phyloP scores from a whole-genome alignment of 2,797 vertebrate species.

The Eidolon dupreanum region DNA sequence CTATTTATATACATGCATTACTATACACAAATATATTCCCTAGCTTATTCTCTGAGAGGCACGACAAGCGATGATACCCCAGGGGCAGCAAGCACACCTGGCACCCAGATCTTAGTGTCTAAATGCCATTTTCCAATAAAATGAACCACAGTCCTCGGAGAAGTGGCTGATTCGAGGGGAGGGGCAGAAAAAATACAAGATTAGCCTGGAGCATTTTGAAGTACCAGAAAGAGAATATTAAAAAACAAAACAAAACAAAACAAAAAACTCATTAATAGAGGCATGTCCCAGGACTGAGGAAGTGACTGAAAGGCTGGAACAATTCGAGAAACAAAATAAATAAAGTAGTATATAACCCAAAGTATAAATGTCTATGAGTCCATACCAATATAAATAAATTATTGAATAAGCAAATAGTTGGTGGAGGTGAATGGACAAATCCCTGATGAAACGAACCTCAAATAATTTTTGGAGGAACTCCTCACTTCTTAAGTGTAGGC shows the following conservation, averaged over 20 bases:
- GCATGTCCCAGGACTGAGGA: not conserved
- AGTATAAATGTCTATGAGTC: not conserved
- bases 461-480: not conserved
- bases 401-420: not conserved
- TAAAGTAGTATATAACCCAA: not conserved
- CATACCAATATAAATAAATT: not conserved
- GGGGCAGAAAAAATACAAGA: not conserved
- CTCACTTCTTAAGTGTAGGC: not conserved
- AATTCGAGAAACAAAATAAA: not conserved
- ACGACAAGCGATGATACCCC: not conserved
- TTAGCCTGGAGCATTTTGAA: not conserved
- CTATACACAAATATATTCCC: not conserved
- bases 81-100: not conserved
- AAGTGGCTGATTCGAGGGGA: not conserved
- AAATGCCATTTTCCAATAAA: not conserved
- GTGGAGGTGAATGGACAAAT: not conserved
- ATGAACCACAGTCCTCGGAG: not conserved
- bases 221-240: not conserved
- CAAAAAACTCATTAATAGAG: not conserved
- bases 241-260: not conserved
- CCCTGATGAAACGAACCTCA: not conserved
- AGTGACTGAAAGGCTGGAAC: not conserved
- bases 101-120: not conserved
- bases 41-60: not conserved
- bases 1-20: rapidly evolving